phyloP scores from a whole-genome alignment of 2,797 vertebrate species.

The Siniperca undulata region DNA sequence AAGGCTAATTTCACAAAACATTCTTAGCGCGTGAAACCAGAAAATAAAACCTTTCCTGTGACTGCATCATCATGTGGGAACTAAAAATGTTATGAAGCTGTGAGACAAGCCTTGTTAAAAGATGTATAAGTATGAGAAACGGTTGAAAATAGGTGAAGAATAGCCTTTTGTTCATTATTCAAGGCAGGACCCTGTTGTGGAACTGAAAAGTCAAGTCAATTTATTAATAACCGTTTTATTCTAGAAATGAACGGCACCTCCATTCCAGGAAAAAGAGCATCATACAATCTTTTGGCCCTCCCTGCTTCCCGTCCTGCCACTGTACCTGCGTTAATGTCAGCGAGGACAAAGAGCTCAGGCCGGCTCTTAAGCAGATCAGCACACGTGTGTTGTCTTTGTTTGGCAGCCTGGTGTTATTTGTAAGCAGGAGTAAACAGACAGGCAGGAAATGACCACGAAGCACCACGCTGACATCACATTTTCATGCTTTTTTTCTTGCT shows the following conservation, averaged over 20 bases:
- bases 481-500: not conserved
- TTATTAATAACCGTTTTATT: not conserved
- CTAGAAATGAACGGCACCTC: not conserved
- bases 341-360: conserved; percentile 67
- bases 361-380: conserved; percentile 57
- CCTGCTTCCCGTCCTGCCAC: not conserved
- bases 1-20: not conserved
- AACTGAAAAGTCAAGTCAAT: not conserved
- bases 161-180: not conserved
- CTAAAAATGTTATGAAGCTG: too few species aligned
- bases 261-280: not conserved
- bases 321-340: conserved; percentile 50
- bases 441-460: conserved; percentile 21
- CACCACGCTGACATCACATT: not conserved
- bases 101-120: not conserved
- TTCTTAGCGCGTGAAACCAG: not conserved
- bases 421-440: conserved; percentile 27
- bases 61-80: not conserved
- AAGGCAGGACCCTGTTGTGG: not conserved
- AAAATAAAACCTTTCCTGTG: not conserved
- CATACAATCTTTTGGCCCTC: not conserved
- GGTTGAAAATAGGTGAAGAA: not conserved
- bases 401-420: conserved; percentile 26
- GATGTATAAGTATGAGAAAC: not conserved
- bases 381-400: conserved; percentile 29